These are phyloP conservation scores for Cerceris rybyensis DNA, from an alignment of 2,888 invertebrate genomes.

Conservation along the genomic window DNA sequence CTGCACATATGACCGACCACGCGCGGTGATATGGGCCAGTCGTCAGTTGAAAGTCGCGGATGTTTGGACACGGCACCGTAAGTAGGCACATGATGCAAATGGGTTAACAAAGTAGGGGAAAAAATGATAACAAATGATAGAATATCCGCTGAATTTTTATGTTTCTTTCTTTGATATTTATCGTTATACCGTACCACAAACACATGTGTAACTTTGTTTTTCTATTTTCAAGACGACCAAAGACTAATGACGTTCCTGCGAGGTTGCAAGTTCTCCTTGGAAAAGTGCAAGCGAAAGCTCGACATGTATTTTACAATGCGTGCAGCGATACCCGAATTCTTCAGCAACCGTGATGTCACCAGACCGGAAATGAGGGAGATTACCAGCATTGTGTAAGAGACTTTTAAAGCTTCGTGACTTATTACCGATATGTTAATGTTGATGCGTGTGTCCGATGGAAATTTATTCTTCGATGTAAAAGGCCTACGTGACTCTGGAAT, in stretches of 20 bases:
- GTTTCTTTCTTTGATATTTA: background rate
- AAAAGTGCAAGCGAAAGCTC: slow-evolving; percentile 92
- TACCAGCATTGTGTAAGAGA: slow-evolving; percentile 86
- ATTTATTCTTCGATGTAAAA: too few relatives aligned
- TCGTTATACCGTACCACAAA: background rate
- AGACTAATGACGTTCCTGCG: slow-evolving; percentile 91
- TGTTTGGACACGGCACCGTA: too few relatives aligned
- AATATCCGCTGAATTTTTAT: background rate
- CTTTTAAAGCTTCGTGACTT: background rate
- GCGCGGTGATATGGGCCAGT: too few relatives aligned
- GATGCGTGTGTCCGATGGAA: too few relatives aligned
- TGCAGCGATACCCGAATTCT: slow-evolving; percentile 91
- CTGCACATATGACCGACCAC: too few relatives aligned
- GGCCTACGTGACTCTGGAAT: too few relatives aligned
- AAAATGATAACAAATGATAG: too few relatives aligned
- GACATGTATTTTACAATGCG: slow-evolving; percentile 96
- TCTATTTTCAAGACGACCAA: slow-evolving; percentile 85
- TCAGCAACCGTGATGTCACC: slow-evolving; percentile 88
- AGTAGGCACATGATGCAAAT: too few relatives aligned
- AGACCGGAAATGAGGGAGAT: slow-evolving; percentile 89
- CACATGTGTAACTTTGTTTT: background rate
- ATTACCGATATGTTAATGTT: too few relatives aligned
- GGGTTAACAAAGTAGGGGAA: too few relatives aligned
- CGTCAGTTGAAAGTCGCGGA: too few relatives aligned
- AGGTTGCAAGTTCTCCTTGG: slow-evolving; percentile 93